These are phyloP conservation scores for Galbula dea DNA, from an alignment of 2,113 vertebrate genomes.

Conservation along the genomic window DNA sequence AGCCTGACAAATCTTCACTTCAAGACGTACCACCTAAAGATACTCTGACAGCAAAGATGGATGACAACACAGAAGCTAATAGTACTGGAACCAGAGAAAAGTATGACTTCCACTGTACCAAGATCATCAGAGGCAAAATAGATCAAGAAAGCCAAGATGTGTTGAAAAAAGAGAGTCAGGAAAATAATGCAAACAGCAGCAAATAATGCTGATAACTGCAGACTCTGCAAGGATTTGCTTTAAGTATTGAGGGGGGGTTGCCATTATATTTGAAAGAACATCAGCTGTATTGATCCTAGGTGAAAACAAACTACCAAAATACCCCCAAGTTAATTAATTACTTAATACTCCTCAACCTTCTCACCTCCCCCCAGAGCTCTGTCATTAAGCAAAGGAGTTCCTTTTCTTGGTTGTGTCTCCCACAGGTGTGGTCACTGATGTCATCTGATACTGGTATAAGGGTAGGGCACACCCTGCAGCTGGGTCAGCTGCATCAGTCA, in stretches of 20 bases:
- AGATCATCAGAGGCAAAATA: not conserved
- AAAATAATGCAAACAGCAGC: not conserved
- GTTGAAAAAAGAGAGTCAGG: not conserved
- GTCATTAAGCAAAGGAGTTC: not conserved
- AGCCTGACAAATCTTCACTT: not conserved
- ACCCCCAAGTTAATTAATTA: too few species aligned
- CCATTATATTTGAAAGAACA: too few species aligned
- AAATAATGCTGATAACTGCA: not conserved
- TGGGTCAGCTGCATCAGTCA: not conserved
- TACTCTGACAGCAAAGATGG: not conserved
- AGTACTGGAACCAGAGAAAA: not conserved
- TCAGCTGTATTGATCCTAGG: too few species aligned
- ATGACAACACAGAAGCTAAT: not conserved
- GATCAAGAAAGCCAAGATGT: not conserved
- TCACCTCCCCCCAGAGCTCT: not conserved
- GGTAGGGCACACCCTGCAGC: not conserved
- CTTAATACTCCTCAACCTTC: too few species aligned
- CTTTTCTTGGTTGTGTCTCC: not conserved
- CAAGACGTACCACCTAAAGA: not conserved
- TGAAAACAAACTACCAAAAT: too few species aligned
- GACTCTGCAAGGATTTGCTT: not conserved
- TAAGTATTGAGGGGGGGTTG: too few species aligned
- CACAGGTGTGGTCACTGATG: not conserved
- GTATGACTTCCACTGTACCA: not conserved
- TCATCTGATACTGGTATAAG: not conserved